phyloP scores from a whole-genome alignment of 2,888 invertebrate species.

The Piscicola geometra region DNA sequence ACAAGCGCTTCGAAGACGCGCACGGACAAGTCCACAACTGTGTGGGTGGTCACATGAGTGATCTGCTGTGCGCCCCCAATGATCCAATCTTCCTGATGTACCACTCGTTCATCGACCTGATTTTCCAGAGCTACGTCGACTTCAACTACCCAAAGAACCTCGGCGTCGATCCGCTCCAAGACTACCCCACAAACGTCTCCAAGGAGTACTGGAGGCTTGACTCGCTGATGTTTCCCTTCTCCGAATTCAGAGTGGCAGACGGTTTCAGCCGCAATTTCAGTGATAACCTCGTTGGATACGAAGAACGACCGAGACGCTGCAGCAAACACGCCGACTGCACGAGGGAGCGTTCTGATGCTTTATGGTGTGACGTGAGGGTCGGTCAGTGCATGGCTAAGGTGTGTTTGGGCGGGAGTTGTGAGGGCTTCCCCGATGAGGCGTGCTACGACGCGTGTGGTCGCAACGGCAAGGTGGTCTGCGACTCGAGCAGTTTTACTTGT shows the following conservation, averaged over 20 bases:
- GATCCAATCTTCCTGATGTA: slow-evolving; percentile 23
- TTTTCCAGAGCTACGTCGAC: slow-evolving; percentile 19
- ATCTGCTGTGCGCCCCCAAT: slow-evolving; percentile 28
- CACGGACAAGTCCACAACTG: slow-evolving; percentile 25
- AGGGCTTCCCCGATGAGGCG: slow-evolving; percentile 1
- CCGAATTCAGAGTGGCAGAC: slow-evolving; percentile 10
- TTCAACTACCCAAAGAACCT: background rate
- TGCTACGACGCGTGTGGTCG: slow-evolving; percentile 7
- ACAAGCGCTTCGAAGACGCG: slow-evolving; percentile 16
- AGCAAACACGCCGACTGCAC: background rate
- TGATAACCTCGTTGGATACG: slow-evolving; percentile 1
- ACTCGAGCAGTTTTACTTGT: background rate
- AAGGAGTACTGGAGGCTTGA: background rate
- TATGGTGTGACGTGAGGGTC: slow-evolving; percentile 24
- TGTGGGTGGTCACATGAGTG: slow-evolving; percentile 28
- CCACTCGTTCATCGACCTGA: slow-evolving; percentile 21
- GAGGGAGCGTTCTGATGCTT: background rate
- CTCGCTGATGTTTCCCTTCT: slow-evolving; percentile 1
- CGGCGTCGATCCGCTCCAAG: slow-evolving; percentile 7
- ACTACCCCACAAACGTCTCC: slow-evolving; percentile 9
- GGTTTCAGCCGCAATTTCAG: slow-evolving; percentile 29
- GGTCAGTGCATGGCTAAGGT: slow-evolving; percentile 23
- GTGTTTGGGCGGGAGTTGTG: slow-evolving; percentile 10
- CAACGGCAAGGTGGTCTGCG: slow-evolving; percentile 7
- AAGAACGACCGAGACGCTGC: slow-evolving; percentile 6